Evolutionary conservation across 37 sponge, comb jelly and placozoan species (phyloP), one percentile per base, ranked within the genome.

Genomic region (Diacarnus erythraeanus): DNA sequence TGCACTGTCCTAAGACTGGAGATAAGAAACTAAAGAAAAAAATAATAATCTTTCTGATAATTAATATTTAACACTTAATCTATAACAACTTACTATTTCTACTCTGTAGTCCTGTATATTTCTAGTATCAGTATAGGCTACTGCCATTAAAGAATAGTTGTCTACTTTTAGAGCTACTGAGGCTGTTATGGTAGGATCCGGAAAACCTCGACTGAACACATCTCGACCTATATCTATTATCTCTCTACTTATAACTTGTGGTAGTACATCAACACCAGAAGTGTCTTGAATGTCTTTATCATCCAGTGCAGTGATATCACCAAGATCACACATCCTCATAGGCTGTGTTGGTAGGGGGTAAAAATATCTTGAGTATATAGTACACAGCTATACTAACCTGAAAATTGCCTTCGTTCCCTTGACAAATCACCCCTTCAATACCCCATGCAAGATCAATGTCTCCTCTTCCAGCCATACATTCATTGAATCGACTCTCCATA

Each of bases 401-500:
- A 15, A 47, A 47, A 15, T 12, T 47, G 6, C 51, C 51, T 47
- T 47, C 12, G 12, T 47, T 6, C 12, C 6, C 51, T 12, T 47
- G 51, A 47, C 6, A 47, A 12, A 15, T 47, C 51, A 47, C 12
- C 6, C 51, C 6, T 12, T 47, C 51, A 47, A 6, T 63, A 30
- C 64, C 18, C 64, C 64, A 63, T 63, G 64, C 20, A 23, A 15
- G 30, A 20, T 27, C 17, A 63, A 63, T 4, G 3, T 20, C 18
- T 69, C 70, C 12, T 2, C 51, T 64, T 6, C 44, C 47, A 18
- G 20, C 29, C 42, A 23, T 38, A 36, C 81, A 80, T 9, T 20
- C 27, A 1, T 38, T 57, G 42, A 27, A 80, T 2, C 56, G 35
- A 35, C 29, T 39, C 27, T 72, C 72, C 81, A 80, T 72, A 18